Evolutionary conservation across 1,140 invertebrate genomes (phyloP).

Genomic region (Hylaeus anthracinus): DNA sequence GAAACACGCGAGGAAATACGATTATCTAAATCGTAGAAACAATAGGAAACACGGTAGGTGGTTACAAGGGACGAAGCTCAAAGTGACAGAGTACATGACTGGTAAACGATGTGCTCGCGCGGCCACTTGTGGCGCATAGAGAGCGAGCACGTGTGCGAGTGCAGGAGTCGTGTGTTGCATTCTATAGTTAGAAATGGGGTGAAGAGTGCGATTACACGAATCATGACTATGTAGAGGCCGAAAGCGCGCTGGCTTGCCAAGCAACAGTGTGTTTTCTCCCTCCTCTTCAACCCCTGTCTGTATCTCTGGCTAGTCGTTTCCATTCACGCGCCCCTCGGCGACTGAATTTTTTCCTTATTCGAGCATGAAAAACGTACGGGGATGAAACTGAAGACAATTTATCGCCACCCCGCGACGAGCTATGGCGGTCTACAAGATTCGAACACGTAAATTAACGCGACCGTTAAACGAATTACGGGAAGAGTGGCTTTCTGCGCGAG

Average conservation of each 20-base stretch:
- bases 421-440: not conserved
- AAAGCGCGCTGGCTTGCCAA: conserved; percentile 42
- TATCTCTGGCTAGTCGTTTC: not conserved
- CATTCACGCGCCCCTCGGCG: not conserved
- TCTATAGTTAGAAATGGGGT: conserved; percentile 44
- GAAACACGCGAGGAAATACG: not conserved
- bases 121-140: conserved; percentile 44
- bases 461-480: not conserved
- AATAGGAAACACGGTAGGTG: not conserved
- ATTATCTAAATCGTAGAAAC: not conserved
- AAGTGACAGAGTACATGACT: conserved; percentile 14
- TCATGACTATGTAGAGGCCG: conserved; percentile 44
- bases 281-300: not conserved
- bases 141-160: conserved; percentile 7
- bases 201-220: conserved; percentile 59
- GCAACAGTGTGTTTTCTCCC: conserved; percentile 35
- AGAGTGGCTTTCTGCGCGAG: not conserved
- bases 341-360: not conserved
- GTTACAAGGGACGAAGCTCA: not conserved
- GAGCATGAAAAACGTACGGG: not conserved
- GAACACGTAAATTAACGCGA: too few species aligned
- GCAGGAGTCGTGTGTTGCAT: conserved; percentile 40
- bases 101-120: conserved; percentile 36
- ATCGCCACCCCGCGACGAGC: not conserved
- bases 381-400: conserved; percentile 13